A percentile compares a stretch with the other conserved stretches of the same genome.
These are phyloP conservation scores for Plagodis pulveraria DNA, from an alignment of 2,888 invertebrate species.

Conservation along the genomic window DNA sequence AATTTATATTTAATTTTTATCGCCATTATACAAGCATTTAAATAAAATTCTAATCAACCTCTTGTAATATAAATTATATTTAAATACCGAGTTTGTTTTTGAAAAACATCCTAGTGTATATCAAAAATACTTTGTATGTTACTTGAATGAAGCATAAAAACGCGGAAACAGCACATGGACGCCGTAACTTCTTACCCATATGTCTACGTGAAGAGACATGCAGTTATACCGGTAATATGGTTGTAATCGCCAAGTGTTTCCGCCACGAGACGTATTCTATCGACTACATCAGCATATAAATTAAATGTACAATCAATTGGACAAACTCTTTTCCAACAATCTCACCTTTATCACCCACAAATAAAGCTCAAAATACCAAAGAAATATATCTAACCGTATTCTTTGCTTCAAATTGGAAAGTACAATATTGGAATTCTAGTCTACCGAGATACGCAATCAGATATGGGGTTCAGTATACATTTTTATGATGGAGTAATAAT, in stretches of 20 bases:
- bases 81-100: no score
- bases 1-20: no score
- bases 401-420: constrained; percentile 51
- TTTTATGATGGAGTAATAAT: constrained; percentile 37
- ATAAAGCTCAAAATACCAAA: constrained; percentile 10
- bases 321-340: constrained; percentile 5
- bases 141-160: no score
- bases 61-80: no score
- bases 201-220: constrained; percentile 41
- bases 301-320: constrained; percentile 42
- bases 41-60: no score
- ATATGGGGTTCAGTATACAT: constrained; percentile 33
- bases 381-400: background rate
- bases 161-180: background rate
- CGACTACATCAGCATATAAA: constrained; percentile 50
- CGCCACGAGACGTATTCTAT: constrained; percentile 59
- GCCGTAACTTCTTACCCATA: constrained; percentile 12
- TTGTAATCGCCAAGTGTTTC: constrained; percentile 66
- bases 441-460: constrained; percentile 46
- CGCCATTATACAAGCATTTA: no score
- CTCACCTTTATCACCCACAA: constrained; percentile 4
- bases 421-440: constrained; percentile 45
- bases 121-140: no score
- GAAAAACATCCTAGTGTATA: no score
- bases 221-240: constrained; percentile 57